Percentiles rank a stretch among this genome's conserved stretches.
phyloP scores from a whole-genome alignment of 1,140 invertebrate species.

The Chelonus insularis region DNA sequence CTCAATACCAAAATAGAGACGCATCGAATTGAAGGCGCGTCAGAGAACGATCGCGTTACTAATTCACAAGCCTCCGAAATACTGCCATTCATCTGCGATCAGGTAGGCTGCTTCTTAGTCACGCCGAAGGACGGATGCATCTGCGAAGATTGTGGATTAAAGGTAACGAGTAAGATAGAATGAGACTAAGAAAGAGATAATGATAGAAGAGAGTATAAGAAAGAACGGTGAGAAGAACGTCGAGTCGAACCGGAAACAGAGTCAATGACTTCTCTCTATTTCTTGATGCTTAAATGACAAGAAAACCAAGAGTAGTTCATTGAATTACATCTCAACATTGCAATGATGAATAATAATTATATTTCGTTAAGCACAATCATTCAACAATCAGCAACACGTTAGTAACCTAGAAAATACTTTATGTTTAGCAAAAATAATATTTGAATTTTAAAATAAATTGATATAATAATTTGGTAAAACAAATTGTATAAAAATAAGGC shows the following conservation, averaged over 20 bases:
- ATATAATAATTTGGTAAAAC: too few species aligned
- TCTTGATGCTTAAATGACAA: background rate
- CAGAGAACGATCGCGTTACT: constrained; percentile 39
- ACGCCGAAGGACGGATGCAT: background rate
- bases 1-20: constrained; percentile 1
- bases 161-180: constrained; percentile 5
- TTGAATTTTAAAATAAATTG: too few species aligned
- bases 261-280: constrained; percentile 47
- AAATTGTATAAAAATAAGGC: too few species aligned
- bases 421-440: too few species aligned
- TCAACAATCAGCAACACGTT: too few species aligned
- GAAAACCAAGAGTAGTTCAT: background rate
- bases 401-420: too few species aligned
- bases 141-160: constrained; percentile 19
- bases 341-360: too few species aligned
- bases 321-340: background rate
- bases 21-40: constrained; percentile 1
- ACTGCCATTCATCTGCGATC: constrained; percentile 43
- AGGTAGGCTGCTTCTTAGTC: constrained; percentile 8
- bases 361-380: too few species aligned
- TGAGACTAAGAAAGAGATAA: background rate
- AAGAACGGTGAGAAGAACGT: constrained; percentile 36
- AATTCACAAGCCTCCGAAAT: constrained; percentile 46
- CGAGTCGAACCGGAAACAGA: constrained; percentile 45
- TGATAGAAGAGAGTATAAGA: constrained; percentile 7